phyloP scores from a whole-genome alignment of 2,797 vertebrate species.

The Cuculus canorus region DNA sequence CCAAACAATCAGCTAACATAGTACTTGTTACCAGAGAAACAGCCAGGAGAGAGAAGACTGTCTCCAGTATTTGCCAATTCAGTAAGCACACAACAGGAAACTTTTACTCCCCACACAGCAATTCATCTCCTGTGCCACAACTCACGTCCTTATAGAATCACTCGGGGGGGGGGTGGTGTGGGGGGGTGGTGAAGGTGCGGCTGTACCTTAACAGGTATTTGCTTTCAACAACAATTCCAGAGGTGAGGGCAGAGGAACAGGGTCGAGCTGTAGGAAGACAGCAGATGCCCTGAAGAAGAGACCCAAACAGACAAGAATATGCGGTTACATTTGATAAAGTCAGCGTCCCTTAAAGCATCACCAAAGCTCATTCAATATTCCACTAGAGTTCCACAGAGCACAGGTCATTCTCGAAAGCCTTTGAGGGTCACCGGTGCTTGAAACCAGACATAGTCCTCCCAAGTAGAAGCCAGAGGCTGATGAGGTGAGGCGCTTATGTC shows the following conservation, averaged over 20 bases:
- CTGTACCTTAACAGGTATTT: not conserved
- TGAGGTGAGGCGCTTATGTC: not conserved
- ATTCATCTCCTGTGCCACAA: not conserved
- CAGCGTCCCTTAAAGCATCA: not conserved
- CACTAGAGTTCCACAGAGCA: not conserved
- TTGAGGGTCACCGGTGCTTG: slow-evolving; percentile 90
- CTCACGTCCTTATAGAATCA: no score
- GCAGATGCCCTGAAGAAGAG: not conserved
- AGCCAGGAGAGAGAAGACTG: not conserved
- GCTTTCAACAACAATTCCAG: not conserved
- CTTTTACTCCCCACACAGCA: not conserved
- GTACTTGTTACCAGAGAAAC: not conserved
- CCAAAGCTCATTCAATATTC: not conserved
- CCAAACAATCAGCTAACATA: not conserved
- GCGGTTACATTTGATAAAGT: not conserved
- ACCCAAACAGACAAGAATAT: not conserved
- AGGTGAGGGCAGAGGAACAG: not conserved
- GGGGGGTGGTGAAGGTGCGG: no score
- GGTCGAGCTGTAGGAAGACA: not conserved
- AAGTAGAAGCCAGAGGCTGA: not conserved
- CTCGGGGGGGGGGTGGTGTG: no score
- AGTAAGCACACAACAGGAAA: not conserved
- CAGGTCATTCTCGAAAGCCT: slow-evolving; percentile 79
- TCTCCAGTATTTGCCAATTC: not conserved
- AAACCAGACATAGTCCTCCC: slow-evolving; percentile 93